phyloP scores from a whole-genome alignment of 2,888 invertebrate species.

The Cerastoderma edule region DNA sequence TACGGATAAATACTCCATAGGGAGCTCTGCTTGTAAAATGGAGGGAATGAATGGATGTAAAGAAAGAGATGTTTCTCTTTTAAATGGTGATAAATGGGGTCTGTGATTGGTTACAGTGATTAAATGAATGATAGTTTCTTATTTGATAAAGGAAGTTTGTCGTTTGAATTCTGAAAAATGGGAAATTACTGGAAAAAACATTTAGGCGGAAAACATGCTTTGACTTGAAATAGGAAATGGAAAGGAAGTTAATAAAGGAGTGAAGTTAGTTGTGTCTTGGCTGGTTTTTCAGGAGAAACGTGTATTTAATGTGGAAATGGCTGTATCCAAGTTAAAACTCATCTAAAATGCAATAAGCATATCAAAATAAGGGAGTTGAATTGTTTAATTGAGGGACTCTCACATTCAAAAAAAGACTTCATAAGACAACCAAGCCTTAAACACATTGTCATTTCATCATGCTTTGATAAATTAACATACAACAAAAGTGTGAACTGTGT shows the following conservation, averaged over 20 bases:
- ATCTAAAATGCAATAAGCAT: too few species aligned
- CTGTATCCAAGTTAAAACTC: too few species aligned
- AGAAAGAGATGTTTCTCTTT: not conserved
- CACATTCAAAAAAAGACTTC: too few species aligned
- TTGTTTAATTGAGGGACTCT: too few species aligned
- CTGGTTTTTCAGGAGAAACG: too few species aligned
- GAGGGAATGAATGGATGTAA: slow-evolving; percentile 19
- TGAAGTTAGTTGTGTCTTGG: not conserved
- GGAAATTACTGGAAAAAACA: slow-evolving; percentile 12
- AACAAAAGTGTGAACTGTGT: too few species aligned
- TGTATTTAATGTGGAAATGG: too few species aligned
- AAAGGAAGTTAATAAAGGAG: not conserved
- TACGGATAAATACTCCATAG: not conserved
- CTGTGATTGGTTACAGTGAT: not conserved
- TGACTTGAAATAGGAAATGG: slow-evolving; percentile 27
- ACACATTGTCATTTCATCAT: too few species aligned
- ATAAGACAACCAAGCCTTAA: too few species aligned
- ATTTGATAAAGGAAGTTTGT: not conserved
- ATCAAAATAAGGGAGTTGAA: too few species aligned
- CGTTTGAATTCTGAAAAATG: slow-evolving; percentile 6
- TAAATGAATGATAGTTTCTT: not conserved
- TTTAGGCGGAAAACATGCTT: slow-evolving; percentile 43
- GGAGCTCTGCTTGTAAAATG: slow-evolving; percentile 7
- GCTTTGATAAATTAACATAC: too few species aligned
- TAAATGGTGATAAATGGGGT: not conserved